Percentiles rank a stretch among this genome's conserved stretches.
phyloP scores from a whole-genome alignment of 1,140 invertebrate species.

The Drosophila tristis region DNA sequence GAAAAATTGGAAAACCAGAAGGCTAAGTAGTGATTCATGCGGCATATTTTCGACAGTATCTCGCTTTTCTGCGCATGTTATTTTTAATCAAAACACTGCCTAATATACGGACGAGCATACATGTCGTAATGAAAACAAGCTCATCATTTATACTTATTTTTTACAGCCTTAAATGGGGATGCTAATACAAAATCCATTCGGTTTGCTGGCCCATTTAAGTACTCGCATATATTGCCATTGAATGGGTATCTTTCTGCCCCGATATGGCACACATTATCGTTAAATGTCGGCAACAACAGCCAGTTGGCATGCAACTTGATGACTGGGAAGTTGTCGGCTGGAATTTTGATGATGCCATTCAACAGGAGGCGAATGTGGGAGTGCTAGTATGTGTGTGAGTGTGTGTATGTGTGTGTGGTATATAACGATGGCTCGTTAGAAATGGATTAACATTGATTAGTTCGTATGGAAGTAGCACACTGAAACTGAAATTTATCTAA shows the following conservation, averaged over 20 bases:
- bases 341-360: conserved; percentile 69
- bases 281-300: conserved; percentile 61
- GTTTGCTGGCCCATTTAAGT: conserved; percentile 37
- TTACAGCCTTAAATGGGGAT: too few species aligned
- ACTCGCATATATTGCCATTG: conserved; percentile 39
- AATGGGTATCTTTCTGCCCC: conserved; percentile 38
- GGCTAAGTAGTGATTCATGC: too few species aligned
- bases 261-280: conserved; percentile 75
- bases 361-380: conserved; percentile 24
- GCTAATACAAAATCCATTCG: conserved; percentile 13
- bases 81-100: conserved; percentile 47
- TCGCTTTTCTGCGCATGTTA: conserved; percentile 1
- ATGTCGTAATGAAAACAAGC: conserved; percentile 49
- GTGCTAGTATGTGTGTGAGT: conserved; percentile 11
- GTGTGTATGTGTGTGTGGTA: conserved; percentile 1
- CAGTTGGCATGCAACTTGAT: conserved; percentile 72
- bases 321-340: conserved; percentile 64
- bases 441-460: conserved; percentile 81
- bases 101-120: conserved; percentile 39
- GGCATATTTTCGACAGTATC: too few species aligned
- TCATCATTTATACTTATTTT: conserved; percentile 7
- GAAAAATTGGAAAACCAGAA: too few species aligned
- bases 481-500: conserved; percentile 34
- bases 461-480: conserved; percentile 17
- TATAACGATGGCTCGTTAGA: conserved; percentile 74